Evolutionary conservation across 2,888 invertebrate species (phyloP), one percentile per base, ranked within the genome.

Genomic region (Exocentrus adspersus): DNA sequence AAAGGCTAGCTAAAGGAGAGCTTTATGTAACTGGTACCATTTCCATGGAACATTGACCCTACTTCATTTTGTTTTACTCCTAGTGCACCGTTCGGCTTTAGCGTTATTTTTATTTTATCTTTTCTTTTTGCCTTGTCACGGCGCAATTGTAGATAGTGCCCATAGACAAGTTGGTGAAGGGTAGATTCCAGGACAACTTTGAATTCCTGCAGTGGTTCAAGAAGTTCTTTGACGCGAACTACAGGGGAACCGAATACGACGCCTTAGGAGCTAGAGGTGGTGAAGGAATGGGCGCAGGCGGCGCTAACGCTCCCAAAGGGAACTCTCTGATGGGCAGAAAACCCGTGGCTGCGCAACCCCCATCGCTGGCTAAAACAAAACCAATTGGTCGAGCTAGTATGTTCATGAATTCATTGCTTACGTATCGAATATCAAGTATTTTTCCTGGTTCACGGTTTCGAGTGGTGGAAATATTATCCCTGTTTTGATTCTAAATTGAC

Each of bases 171-270:
- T 89, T 98, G 88, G 94, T 97, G 84, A 98, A 97, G 87, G 97
- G 95, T 84, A 92, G 96, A 79, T 98, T 98, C 87, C 98, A 98
- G 90, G 98, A 98, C 88, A 98, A 98, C 88, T 98, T 98, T 89
- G 98, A 98, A 85, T 98, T 98, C 87, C 92, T 98, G 79, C 98
- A 98, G 87, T 98, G 98, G 98, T 98, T 98, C 89, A 98, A 98
- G 89, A 97, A 97, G 85, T 98, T 98, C 87, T 98, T 97, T 86
- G 98, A 98, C 86, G 97, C 97, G 78, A 99, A 99, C 88, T 97
- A 96, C 87, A 92, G 93, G 84, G 97, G 96, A 81, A 87, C 90
- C 80, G 95, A 95, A 72, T 98, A 98, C 85, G 95, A 97, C 85
- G 92, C 98, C 62, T 84, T 94, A 79, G 89, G 88, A 71, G 92